Conservation (phyloP, 2,113 vertebrate genomes). For the Labeo catla region DNA sequence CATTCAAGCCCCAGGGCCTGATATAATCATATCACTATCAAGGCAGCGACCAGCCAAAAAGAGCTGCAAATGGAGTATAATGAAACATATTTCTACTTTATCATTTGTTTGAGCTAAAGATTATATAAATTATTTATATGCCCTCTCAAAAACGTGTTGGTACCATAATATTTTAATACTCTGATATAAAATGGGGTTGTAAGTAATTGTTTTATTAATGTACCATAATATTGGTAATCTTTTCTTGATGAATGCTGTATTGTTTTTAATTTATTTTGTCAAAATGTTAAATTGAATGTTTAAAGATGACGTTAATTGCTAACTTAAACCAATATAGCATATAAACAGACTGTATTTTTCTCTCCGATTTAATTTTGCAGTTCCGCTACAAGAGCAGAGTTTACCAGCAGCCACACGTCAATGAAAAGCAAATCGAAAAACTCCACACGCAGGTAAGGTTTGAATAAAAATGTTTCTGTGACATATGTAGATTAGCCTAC, state of each 20-base stretch:
- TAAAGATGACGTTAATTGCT: neutral
- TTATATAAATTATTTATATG: neutral
- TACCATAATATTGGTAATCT: neutral
- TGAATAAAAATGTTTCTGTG: neutral
- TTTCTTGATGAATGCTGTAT: neutral
- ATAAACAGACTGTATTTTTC: neutral
- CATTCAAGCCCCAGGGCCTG: neutral
- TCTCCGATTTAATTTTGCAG: constrained; percentile 41
- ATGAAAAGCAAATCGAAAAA: constrained; percentile 64
- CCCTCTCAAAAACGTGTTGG: neutral
- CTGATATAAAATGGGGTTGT: too few species aligned
- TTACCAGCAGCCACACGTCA: constrained; percentile 62
- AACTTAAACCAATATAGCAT: neutral
- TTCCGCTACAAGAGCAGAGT: constrained; percentile 66
- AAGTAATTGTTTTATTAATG: neutral
- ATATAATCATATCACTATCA: constrained; percentile 40
- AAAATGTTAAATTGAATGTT: neutral
- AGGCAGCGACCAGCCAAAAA: constrained; percentile 6
- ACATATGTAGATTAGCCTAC: constrained; percentile 22
- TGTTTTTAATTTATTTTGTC: too few species aligned
- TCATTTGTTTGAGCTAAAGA: neutral
- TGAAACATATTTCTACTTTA: constrained; percentile 21
- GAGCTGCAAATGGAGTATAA: constrained; percentile 33
- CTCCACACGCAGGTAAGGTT: constrained; percentile 63
- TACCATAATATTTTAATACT: neutral